Evolutionary conservation across 1,140 invertebrate genomes (phyloP).

Genomic region (Tetragonula clypearis): DNA sequence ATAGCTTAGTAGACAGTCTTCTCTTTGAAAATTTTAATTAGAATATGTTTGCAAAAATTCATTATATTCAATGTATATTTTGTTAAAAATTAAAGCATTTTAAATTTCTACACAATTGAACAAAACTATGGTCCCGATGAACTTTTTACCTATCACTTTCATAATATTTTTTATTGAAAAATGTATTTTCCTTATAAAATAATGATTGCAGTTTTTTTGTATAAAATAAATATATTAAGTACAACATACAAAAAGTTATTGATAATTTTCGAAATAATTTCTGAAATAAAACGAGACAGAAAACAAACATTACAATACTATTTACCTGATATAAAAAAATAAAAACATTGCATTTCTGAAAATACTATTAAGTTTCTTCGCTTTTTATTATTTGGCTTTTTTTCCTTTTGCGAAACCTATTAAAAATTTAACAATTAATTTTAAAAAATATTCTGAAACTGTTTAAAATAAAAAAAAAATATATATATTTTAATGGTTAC

Average conservation of each 20-base stretch:
- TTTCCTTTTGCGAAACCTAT: background rate
- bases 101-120: background rate
- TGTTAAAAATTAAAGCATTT: background rate
- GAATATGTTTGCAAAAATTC: background rate
- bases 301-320: slow-evolving; percentile 9
- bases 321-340: background rate
- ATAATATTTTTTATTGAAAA: slow-evolving; percentile 18
- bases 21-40: background rate
- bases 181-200: slow-evolving; percentile 2
- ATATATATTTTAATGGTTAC: background rate
- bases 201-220: slow-evolving; percentile 1
- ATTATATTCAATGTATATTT: background rate
- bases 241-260: slow-evolving; percentile 17
- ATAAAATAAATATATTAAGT: slow-evolving; percentile 38
- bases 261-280: background rate
- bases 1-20: background rate
- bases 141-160: background rate
- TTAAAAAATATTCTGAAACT: background rate
- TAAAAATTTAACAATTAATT: background rate
- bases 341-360: background rate
- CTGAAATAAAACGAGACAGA: background rate
- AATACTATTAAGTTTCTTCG: background rate
- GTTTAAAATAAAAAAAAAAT: background rate
- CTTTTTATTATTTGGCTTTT: background rate
- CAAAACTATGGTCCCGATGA: slow-evolving; percentile 7